These are phyloP conservation scores for Phenganax stokvisi DNA, from an alignment of 92 coral and sea anemone genomes.

Conservation along the genomic window DNA sequence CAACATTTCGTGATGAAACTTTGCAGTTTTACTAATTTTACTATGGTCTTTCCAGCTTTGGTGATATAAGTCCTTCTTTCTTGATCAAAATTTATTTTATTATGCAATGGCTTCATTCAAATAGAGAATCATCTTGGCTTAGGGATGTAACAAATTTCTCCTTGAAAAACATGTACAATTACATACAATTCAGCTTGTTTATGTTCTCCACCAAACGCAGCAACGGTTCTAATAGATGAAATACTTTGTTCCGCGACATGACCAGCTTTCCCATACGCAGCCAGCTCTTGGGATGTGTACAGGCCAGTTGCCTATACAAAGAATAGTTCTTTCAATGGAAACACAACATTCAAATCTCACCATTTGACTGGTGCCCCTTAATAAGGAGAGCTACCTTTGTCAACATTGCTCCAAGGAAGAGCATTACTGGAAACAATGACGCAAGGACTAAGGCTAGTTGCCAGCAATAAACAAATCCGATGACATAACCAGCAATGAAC, in stretches of 20 bases:
- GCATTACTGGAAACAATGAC: slow-evolving; percentile 59
- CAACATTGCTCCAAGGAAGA: slow-evolving; percentile 71
- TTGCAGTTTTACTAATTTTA: too few species aligned
- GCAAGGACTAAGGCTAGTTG: slow-evolving; percentile 67
- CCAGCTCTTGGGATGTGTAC: background rate
- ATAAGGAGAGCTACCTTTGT: slow-evolving; percentile 53
- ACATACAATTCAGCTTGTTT: slow-evolving; percentile 40
- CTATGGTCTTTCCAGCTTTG: too few species aligned
- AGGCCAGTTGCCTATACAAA: background rate
- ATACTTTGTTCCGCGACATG: slow-evolving; percentile 51
- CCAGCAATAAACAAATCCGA: slow-evolving; percentile 82
- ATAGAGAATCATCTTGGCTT: too few species aligned
- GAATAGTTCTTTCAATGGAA: background rate
- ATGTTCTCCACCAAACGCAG: slow-evolving; percentile 52
- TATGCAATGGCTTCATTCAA: too few species aligned
- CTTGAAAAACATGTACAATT: background rate
- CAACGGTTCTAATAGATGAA: slow-evolving; percentile 49
- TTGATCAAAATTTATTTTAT: too few species aligned
- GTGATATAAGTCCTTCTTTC: too few species aligned
- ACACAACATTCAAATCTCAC: too few species aligned
- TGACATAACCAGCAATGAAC: slow-evolving; percentile 66
- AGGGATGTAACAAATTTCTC: too few species aligned
- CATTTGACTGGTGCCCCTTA: background rate
- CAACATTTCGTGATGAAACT: too few species aligned
- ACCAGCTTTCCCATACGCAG: slow-evolving; percentile 51